Conservation (phyloP, 2,113 vertebrate genomes). For the Turnix velox region DNA sequence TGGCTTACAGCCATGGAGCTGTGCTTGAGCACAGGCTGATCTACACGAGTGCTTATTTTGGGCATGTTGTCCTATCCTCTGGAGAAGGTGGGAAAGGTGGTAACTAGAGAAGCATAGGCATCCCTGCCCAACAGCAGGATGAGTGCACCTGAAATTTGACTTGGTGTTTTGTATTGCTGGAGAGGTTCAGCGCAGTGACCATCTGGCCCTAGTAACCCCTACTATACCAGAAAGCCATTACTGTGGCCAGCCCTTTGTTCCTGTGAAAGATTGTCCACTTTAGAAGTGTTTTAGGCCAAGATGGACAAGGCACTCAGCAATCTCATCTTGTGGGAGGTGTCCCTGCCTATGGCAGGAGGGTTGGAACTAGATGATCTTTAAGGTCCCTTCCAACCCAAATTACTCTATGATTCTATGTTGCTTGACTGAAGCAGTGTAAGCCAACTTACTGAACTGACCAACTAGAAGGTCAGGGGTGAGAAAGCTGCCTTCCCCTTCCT, state of each 20-base stretch:
- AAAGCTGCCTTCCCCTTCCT: not conserved
- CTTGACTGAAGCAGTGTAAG: not conserved
- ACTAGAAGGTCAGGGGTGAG: not conserved
- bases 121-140: not conserved
- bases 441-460: not conserved
- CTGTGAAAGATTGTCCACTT: too few relatives aligned
- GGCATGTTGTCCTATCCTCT: not conserved
- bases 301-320: too few relatives aligned
- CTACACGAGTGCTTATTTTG: not conserved
- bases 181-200: not conserved
- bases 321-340: too few relatives aligned
- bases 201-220: not conserved
- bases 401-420: too few relatives aligned
- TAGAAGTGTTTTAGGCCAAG: too few relatives aligned
- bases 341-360: too few relatives aligned
- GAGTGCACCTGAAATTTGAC: not conserved
- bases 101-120: not conserved
- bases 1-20: not conserved
- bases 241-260: not conserved
- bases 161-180: not conserved
- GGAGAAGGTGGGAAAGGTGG: not conserved
- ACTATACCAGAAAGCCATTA: not conserved
- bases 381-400: too few relatives aligned
- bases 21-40: not conserved
- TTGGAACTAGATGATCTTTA: too few relatives aligned